A percentile compares a stretch with the other conserved stretches of the same genome.
These are phyloP conservation scores for Semaprochilodus insignis DNA, from an alignment of 2,797 vertebrate species.

Conservation along the genomic window DNA sequence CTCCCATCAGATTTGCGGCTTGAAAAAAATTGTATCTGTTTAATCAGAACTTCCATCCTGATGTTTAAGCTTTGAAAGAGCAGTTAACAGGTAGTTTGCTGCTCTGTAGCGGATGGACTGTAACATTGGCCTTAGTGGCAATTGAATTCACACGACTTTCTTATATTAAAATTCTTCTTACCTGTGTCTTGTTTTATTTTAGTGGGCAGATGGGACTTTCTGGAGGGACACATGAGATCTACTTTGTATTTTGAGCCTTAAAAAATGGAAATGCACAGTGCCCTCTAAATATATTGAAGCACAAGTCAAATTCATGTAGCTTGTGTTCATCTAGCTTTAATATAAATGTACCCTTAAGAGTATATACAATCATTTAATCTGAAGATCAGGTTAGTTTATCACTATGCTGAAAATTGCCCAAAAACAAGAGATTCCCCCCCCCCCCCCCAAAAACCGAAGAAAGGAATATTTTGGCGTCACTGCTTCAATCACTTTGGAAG, in stretches of 20 bases:
- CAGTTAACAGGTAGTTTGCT: constrained; percentile 14
- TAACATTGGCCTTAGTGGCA: background rate
- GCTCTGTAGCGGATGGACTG: background rate
- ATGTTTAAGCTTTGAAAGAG: background rate
- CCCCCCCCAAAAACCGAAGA: background rate
- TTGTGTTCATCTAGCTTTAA: background rate
- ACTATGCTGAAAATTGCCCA: background rate
- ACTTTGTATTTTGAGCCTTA: constrained; percentile 30
- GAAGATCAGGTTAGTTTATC: too few species aligned
- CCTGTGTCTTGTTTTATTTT: constrained; percentile 5
- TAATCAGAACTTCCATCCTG: background rate
- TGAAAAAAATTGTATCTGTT: background rate
- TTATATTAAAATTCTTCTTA: background rate
- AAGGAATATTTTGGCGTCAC: background rate
- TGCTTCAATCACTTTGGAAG: constrained; percentile 8
- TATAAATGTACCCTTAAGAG: too few species aligned
- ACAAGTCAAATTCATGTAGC: background rate
- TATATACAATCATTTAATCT: too few species aligned
- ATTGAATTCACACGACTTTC: background rate
- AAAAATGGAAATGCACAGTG: constrained; percentile 58
- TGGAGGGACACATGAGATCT: background rate
- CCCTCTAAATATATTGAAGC: constrained; percentile 43
- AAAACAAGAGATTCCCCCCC: too few species aligned
- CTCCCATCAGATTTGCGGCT: background rate
- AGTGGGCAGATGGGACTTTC: background rate